These are phyloP conservation scores for Epsilonema sp. DNA, from an alignment of 2,888 invertebrate genomes.

Conservation along the genomic window DNA sequence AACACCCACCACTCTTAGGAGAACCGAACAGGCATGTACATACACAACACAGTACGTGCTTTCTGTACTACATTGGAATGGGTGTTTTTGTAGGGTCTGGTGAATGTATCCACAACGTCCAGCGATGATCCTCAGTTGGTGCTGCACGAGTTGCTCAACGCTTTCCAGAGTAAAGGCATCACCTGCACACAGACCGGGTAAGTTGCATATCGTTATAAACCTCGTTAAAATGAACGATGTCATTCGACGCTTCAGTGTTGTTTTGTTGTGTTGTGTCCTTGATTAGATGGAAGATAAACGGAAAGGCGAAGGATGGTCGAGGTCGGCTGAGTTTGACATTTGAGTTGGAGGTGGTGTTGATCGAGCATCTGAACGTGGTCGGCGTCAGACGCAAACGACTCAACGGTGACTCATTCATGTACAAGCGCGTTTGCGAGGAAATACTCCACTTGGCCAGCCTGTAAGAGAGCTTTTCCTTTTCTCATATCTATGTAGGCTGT, in stretches of 20 bases:
- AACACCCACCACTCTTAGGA: constrained; percentile 11
- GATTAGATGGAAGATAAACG: constrained; percentile 45
- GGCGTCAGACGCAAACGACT: constrained; percentile 52
- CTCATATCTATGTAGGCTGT: too few relatives aligned
- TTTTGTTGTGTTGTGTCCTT: constrained; percentile 6
- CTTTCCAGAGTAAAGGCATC: constrained; percentile 44
- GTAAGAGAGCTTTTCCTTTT: too few relatives aligned
- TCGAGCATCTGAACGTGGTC: constrained; percentile 31
- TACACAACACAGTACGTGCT: too few relatives aligned
- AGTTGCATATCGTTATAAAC: too few relatives aligned
- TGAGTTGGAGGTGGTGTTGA: constrained; percentile 44
- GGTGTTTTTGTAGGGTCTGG: constrained; percentile 46
- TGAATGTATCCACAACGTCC: constrained; percentile 50
- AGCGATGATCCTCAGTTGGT: constrained; percentile 45
- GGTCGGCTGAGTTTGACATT: constrained; percentile 41
- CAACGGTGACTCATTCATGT: constrained; percentile 57
- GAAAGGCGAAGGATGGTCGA: constrained; percentile 40
- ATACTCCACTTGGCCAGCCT: constrained; percentile 32
- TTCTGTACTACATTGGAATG: neutral
- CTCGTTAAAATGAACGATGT: too few relatives aligned
- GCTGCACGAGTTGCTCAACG: constrained; percentile 41
- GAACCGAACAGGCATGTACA: neutral
- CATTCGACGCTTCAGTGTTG: too few relatives aligned
- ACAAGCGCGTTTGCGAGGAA: constrained; percentile 55
- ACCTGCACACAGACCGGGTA: constrained; percentile 47